Conservation (phyloP, 1,140 invertebrate species). For the Leptinotarsa defecta region DNA sequence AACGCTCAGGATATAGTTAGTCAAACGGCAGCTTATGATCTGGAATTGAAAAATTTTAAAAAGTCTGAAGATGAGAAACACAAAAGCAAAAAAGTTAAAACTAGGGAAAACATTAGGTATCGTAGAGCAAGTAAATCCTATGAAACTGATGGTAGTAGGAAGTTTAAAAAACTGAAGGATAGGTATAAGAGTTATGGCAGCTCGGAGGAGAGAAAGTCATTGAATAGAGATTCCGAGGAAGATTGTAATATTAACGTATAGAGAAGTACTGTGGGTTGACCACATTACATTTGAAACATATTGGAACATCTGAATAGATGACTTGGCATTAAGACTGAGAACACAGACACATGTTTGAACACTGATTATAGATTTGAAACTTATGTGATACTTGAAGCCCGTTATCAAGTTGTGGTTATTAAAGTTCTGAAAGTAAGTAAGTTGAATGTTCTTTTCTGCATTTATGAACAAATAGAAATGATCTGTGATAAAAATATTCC, state of each 20-base stretch:
- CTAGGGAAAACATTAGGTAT: slow-evolving; percentile 41
- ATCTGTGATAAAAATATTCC: neutral
- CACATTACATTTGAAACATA: too few relatives aligned
- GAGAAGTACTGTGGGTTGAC: too few relatives aligned
- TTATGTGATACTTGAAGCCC: too few relatives aligned
- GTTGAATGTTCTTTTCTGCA: neutral
- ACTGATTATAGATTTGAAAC: too few relatives aligned
- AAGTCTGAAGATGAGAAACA: slow-evolving; percentile 33
- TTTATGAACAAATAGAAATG: too few relatives aligned
- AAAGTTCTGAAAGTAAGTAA: too few relatives aligned
- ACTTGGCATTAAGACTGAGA: too few relatives aligned
- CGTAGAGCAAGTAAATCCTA: slow-evolving; percentile 30
- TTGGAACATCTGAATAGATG: too few relatives aligned
- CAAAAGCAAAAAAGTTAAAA: slow-evolving; percentile 45
- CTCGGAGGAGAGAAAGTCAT: slow-evolving; percentile 28
- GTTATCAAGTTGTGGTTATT: too few relatives aligned
- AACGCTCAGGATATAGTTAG: slow-evolving; percentile 67
- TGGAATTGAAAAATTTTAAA: slow-evolving; percentile 37
- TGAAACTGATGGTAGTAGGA: slow-evolving; percentile 26
- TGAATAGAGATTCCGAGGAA: slow-evolving; percentile 32
- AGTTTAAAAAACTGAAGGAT: slow-evolving; percentile 29
- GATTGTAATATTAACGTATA: neutral
- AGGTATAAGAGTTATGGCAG: slow-evolving; percentile 34
- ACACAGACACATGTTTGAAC: too few relatives aligned
- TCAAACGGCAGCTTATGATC: slow-evolving; percentile 56